phyloP scores from a whole-genome alignment of 2,113 vertebrate species.

The Apteryx owenii region DNA sequence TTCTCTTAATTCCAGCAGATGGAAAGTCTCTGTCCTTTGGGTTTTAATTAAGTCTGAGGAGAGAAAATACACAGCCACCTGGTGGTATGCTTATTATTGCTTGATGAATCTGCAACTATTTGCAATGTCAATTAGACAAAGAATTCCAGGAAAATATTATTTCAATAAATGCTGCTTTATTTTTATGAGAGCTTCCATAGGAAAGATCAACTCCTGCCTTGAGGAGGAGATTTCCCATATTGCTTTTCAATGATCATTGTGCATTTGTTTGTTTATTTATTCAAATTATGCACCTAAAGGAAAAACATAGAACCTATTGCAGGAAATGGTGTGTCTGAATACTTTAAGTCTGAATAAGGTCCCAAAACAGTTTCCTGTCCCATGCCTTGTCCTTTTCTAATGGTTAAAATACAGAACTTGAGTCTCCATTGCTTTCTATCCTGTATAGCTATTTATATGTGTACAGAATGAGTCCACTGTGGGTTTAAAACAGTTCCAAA shows the following conservation, averaged over 20 bases:
- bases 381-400: neutral
- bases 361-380: neutral
- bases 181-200: neutral
- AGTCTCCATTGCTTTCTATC: neutral
- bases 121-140: neutral
- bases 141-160: neutral
- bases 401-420: neutral
- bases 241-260: neutral
- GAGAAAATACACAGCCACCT: neutral
- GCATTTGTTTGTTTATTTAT: neutral
- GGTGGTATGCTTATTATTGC: conserved; percentile 13
- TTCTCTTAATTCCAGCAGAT: neutral
- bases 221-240: neutral
- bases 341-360: neutral
- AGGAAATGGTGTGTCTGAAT: neutral
- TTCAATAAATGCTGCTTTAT: neutral
- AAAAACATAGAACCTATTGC: neutral
- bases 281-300: neutral
- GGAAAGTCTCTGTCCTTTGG: conserved; percentile 31
- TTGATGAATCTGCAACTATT: conserved; percentile 18
- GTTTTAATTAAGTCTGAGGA: conserved; percentile 57
- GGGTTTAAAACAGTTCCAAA: neutral
- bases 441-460: neutral
- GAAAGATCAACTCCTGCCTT: neutral
- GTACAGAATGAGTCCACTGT: neutral